These are phyloP conservation scores for Dicrostonyx torquatus DNA, from an alignment of 2,797 vertebrate genomes.

Conservation along the genomic window DNA sequence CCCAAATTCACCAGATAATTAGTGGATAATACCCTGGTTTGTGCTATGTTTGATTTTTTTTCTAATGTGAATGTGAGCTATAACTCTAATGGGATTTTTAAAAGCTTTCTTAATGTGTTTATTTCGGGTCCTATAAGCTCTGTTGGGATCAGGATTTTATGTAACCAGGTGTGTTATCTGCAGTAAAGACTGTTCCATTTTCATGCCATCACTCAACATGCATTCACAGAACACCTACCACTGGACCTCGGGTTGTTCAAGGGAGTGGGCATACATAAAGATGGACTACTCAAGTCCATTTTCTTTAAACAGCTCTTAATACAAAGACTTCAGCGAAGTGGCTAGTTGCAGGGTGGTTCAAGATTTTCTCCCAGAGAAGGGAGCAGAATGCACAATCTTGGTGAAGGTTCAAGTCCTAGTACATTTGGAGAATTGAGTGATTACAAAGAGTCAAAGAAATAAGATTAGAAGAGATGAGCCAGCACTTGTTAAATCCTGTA, in stretches of 20 bases:
- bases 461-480: background rate
- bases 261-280: background rate
- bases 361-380: background rate
- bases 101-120: conserved; percentile 54
- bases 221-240: background rate
- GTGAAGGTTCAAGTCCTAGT: background rate
- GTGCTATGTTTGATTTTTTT: conserved; percentile 29
- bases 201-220: background rate
- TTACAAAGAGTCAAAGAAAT: background rate
- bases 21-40: conserved; percentile 5
- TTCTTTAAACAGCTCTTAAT: background rate
- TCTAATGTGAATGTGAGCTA: conserved; percentile 49
- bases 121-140: conserved; percentile 27
- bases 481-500: background rate
- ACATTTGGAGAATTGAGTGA: background rate
- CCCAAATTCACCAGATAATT: background rate
- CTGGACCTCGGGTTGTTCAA: too few species aligned
- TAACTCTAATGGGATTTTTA: conserved; percentile 41
- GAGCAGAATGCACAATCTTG: background rate
- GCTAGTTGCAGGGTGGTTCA: background rate
- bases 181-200: background rate
- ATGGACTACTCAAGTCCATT: background rate
- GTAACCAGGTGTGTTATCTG: background rate
- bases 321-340: background rate
- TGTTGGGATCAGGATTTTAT: conserved; percentile 20